phyloP scores from a whole-genome alignment of 2,888 invertebrate genomes.

The Ormyrus pomaceus region DNA sequence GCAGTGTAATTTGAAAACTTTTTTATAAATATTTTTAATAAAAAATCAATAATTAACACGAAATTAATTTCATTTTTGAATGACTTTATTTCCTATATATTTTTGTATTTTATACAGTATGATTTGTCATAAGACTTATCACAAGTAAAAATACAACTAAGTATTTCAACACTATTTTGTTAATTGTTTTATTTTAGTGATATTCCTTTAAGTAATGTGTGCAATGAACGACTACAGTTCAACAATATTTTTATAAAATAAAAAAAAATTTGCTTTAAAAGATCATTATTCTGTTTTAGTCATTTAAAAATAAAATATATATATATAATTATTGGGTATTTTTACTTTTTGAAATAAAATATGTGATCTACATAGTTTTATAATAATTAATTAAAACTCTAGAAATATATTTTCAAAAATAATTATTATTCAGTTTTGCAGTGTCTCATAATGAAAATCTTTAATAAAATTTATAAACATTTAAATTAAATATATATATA shows the following conservation, averaged over 20 bases:
- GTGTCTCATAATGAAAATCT: conserved; percentile 38
- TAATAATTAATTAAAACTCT: conserved; percentile 1
- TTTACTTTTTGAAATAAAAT: conserved; percentile 22
- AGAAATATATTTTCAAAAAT: conserved; percentile 7
- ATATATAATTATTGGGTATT: not conserved
- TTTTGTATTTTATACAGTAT: conserved; percentile 52
- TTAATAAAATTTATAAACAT: conserved; percentile 15
- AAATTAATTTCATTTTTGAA: conserved; percentile 40
- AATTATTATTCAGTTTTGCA: conserved; percentile 5
- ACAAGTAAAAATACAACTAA: conserved; percentile 51
- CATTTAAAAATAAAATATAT: conserved; percentile 40
- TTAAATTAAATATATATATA: conserved; percentile 2
- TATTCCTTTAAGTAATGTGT: conserved; percentile 16
- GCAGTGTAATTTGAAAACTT: no score
- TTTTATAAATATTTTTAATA: no score
- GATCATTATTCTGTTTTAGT: no score
- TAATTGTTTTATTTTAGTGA: conserved; percentile 24
- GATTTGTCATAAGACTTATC: conserved; percentile 42
- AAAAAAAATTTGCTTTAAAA: conserved; percentile 7
- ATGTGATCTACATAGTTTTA: conserved; percentile 9
- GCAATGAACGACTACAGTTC: conserved; percentile 37
- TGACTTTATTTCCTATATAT: conserved; percentile 44
- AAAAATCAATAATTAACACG: not conserved
- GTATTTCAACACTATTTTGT: conserved; percentile 38
- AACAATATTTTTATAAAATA: conserved; percentile 23